phyloP scores from a whole-genome alignment of 2,888 invertebrate genomes.

The Dryadula phaetusa region DNA sequence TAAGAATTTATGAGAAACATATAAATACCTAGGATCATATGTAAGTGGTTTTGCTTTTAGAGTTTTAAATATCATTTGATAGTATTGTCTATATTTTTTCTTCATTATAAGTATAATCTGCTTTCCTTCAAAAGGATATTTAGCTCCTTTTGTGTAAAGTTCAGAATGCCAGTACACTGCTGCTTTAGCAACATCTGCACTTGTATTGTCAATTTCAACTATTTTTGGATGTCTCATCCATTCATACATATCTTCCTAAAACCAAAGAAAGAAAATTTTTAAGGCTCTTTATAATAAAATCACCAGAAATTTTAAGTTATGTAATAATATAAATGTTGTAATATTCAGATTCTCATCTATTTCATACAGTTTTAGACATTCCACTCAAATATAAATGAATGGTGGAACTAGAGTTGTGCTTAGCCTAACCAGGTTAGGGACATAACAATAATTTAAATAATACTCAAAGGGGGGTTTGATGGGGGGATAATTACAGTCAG shows the following conservation, averaged over 20 bases:
- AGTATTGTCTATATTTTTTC: conserved; percentile 78
- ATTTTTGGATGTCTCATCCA: conserved; percentile 79
- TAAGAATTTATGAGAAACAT: no score
- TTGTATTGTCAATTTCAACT: conserved; percentile 74
- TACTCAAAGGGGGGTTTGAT: no score
- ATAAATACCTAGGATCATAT: conserved; percentile 73
- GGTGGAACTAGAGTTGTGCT: no score
- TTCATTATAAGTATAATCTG: conserved; percentile 79
- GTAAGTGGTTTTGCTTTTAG: conserved; percentile 77
- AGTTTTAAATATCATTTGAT: conserved; percentile 79
- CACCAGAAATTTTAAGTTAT: no score
- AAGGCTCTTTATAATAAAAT: not conserved
- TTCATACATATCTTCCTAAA: conserved; percentile 75
- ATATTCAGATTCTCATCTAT: no score
- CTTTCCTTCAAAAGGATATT: conserved; percentile 76
- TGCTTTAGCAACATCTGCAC: conserved; percentile 76
- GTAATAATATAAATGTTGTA: no score
- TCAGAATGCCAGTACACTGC: conserved; percentile 75
- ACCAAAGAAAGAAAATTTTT: conserved; percentile 39
- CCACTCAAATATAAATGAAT: no score
- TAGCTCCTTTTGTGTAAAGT: conserved; percentile 61
- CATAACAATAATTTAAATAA: no score
- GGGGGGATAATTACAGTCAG: no score
- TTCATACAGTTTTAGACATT: no score
- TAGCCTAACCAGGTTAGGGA: no score